Percentiles rank a stretch among this genome's conserved stretches.
These are phyloP conservation scores for Lasioglossum villosulum DNA, from an alignment of 2,888 invertebrate genomes.

Conservation along the genomic window DNA sequence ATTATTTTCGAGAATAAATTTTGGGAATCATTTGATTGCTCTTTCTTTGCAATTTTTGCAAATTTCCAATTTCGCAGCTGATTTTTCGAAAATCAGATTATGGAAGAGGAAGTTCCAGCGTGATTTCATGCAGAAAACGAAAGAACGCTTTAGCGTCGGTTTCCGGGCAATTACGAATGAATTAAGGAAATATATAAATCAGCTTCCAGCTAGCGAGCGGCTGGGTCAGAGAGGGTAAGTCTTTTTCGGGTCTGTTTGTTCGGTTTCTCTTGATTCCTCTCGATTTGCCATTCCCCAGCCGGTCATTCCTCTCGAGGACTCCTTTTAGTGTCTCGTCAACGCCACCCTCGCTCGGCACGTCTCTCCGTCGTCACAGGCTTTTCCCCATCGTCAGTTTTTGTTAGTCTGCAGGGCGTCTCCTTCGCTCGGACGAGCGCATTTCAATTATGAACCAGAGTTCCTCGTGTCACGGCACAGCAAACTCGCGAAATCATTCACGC, in stretches of 20 bases:
- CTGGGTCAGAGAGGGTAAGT: neutral
- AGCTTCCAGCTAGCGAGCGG: too few species aligned
- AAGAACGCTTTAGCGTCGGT: neutral
- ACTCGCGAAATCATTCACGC: conserved; percentile 22
- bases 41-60: too few species aligned
- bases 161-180: neutral
- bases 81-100: too few species aligned
- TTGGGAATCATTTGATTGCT: too few species aligned
- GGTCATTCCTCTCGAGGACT: neutral
- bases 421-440: conserved; percentile 20
- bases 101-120: too few species aligned
- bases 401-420: neutral
- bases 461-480: neutral
- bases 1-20: too few species aligned
- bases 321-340: neutral
- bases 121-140: too few species aligned
- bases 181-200: neutral
- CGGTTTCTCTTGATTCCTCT: neutral
- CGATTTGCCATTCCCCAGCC: neutral
- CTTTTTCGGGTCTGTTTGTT: neutral
- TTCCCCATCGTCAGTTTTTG: neutral
- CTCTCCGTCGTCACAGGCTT: neutral
- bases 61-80: too few species aligned
- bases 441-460: conserved; percentile 38
- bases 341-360: neutral